Evolutionary conservation across 2,113 vertebrate genomes (phyloP).

Genomic region (Pelecanoides urinatrix): DNA sequence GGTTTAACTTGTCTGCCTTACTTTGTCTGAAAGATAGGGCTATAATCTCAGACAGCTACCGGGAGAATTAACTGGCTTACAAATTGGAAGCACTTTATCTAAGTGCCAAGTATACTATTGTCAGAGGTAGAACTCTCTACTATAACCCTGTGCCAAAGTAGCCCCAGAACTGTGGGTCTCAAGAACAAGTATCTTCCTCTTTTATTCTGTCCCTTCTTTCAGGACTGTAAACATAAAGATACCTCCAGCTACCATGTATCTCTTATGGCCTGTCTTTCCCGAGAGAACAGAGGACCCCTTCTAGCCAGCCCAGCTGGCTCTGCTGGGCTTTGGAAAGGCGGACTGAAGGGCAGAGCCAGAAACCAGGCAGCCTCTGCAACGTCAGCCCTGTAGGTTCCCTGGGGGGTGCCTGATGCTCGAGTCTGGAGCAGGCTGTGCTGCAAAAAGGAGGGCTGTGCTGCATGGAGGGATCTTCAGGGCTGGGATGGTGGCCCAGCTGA

Average conservation of each 20-base stretch:
- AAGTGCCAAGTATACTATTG: neutral
- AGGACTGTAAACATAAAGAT: neutral
- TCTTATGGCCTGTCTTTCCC: neutral
- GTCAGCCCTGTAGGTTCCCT: neutral
- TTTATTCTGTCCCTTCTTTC: neutral
- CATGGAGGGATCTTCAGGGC: neutral
- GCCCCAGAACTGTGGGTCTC: neutral
- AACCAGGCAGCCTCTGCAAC: neutral
- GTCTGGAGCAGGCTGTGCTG: neutral
- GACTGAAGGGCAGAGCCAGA: neutral
- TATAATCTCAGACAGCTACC: neutral
- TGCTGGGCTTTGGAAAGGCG: neutral
- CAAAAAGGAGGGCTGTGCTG: neutral
- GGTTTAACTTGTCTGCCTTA: neutral
- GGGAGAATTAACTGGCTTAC: neutral
- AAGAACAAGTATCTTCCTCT: neutral
- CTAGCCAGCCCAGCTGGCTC: neutral
- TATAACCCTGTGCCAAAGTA: neutral
- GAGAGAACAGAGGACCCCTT: neutral
- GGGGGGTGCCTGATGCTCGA: neutral
- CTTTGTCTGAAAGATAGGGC: neutral
- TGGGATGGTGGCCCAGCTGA: neutral
- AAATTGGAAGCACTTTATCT: neutral
- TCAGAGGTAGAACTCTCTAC: neutral
- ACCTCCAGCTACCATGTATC: neutral